Percentiles rank a stretch among this genome's conserved stretches.
Evolutionary conservation across 2,113 vertebrate genomes (phyloP).

Genomic region (Parotia lawesii): DNA sequence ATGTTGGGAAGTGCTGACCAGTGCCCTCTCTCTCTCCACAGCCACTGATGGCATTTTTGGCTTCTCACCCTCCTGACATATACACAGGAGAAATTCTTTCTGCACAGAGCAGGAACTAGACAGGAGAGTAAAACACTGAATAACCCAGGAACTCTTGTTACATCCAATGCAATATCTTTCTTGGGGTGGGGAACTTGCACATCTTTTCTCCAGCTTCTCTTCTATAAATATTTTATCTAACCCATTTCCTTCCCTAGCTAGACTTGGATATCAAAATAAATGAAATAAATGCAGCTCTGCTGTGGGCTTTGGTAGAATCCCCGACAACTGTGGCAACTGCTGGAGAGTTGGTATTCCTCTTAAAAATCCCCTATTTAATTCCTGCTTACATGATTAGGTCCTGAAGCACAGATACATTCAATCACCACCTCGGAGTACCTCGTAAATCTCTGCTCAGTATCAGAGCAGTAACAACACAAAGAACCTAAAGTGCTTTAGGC

Average conservation of each 20-base stretch:
- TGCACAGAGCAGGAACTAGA: background rate
- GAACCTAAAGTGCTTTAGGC: background rate
- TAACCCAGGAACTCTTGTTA: background rate
- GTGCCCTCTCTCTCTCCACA: background rate
- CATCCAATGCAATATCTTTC: background rate
- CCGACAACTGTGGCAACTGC: background rate
- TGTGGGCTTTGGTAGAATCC: background rate
- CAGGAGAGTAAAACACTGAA: background rate
- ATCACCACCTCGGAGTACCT: background rate
- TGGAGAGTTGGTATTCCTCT: background rate
- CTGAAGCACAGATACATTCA: background rate
- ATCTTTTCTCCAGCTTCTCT: background rate
- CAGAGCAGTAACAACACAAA: background rate
- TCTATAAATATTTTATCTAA: background rate
- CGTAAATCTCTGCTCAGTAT: background rate
- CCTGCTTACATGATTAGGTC: background rate
- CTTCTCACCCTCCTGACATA: background rate
- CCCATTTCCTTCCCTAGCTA: background rate
- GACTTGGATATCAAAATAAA: background rate
- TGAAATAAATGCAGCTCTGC: background rate
- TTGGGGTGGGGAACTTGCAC: background rate
- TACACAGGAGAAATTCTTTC: background rate
- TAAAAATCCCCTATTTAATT: background rate
- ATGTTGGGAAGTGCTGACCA: rapidly evolving
- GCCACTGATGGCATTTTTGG: background rate